phyloP scores from a whole-genome alignment of 2,113 vertebrate genomes.

The Sphaerodactylus townsendi region DNA sequence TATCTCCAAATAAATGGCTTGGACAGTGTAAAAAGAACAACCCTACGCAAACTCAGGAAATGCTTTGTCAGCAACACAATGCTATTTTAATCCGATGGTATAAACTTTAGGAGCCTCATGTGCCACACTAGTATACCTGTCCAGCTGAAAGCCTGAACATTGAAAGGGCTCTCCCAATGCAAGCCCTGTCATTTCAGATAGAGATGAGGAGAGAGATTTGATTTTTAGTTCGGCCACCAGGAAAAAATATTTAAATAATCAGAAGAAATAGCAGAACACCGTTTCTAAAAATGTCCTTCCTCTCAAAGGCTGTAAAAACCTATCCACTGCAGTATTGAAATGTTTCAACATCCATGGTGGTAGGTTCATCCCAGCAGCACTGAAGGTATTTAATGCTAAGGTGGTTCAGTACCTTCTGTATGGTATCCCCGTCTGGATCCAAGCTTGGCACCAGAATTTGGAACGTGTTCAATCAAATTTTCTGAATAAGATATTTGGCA shows the following conservation, averaged over 20 bases:
- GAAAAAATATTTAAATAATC: neutral
- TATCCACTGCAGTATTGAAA: too few relatives aligned
- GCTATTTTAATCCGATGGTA: neutral
- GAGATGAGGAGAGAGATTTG: neutral
- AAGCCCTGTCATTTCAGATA: neutral
- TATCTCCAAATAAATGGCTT: neutral
- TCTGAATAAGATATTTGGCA: too few relatives aligned
- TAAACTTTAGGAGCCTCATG: neutral
- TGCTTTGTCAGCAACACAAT: neutral
- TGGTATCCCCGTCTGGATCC: too few relatives aligned
- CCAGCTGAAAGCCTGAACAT: neutral
- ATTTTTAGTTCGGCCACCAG: neutral
- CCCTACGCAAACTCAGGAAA: neutral
- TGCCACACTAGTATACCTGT: neutral
- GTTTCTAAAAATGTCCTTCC: neutral
- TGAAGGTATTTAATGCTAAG: too few relatives aligned
- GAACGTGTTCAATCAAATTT: too few relatives aligned
- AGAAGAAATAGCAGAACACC: neutral
- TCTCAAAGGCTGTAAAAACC: too few relatives aligned
- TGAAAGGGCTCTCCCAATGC: neutral
- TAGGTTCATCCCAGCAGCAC: too few relatives aligned
- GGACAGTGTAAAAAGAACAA: neutral
- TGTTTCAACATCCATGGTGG: too few relatives aligned
- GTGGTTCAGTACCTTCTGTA: too few relatives aligned
- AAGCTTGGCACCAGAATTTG: too few relatives aligned